Conservation (phyloP, 1,140 invertebrate genomes). For the Trichogramma pretiosum region DNA sequence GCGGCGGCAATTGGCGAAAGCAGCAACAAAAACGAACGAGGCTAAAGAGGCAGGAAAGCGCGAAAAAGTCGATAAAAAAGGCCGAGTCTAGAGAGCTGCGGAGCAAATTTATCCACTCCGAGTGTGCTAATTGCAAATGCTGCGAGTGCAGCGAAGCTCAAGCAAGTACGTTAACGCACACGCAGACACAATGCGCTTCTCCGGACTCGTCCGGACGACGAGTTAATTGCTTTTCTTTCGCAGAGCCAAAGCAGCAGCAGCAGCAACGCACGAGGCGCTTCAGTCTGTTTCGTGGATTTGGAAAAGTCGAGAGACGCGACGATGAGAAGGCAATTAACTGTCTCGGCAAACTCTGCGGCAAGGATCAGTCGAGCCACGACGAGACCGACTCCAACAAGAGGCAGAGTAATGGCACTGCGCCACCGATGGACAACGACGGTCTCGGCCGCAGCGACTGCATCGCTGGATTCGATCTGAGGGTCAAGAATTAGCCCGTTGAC, state of each 20-base stretch:
- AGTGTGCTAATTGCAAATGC: too few species aligned
- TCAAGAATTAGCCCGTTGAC: too few species aligned
- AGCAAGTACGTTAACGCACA: background rate
- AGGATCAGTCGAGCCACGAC: too few species aligned
- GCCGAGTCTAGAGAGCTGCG: background rate
- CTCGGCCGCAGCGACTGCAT: too few species aligned
- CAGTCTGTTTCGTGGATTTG: too few species aligned
- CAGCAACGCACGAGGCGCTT: background rate
- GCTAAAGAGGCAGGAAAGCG: background rate
- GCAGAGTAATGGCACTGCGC: too few species aligned
- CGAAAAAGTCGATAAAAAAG: background rate
- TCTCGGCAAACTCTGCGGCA: background rate
- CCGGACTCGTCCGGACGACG: background rate
- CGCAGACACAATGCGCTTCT: background rate
- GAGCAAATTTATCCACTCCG: too few species aligned
- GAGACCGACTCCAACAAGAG: too few species aligned
- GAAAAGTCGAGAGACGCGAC: background rate
- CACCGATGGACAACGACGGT: too few species aligned
- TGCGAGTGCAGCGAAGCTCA: too few species aligned
- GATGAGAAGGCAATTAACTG: conserved; percentile 1
- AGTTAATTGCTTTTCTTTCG: background rate
- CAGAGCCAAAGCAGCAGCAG: background rate
- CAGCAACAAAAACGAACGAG: background rate
- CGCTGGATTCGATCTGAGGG: too few species aligned
- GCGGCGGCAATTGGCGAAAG: background rate